Percentiles rank a stretch among this genome's conserved stretches.
phyloP scores from a whole-genome alignment of 2,888 invertebrate species.

The Bunonema sp. region DNA sequence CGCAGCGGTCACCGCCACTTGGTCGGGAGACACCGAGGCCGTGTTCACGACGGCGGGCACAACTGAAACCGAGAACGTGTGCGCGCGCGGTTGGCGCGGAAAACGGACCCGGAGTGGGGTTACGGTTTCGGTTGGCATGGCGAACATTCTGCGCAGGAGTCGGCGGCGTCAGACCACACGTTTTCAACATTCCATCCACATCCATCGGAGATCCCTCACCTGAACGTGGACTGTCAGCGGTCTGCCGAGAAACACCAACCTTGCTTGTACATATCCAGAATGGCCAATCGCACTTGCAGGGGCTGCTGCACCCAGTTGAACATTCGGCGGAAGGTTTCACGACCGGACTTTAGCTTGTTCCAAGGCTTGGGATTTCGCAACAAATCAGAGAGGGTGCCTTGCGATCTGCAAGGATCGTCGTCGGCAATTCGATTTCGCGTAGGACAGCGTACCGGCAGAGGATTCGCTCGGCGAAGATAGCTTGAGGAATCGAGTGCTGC shows the following conservation, averaged over 20 bases:
- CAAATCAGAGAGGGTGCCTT: conserved; percentile 43
- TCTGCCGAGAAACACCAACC: conserved; percentile 8
- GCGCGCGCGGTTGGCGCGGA: too few relatives aligned
- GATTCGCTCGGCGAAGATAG: conserved; percentile 55
- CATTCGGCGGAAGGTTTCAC: conserved; percentile 43
- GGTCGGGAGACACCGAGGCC: background rate
- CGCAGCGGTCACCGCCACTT: conserved; percentile 3
- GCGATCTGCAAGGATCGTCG: conserved; percentile 23
- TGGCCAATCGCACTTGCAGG: conserved; percentile 25
- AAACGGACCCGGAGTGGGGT: too few relatives aligned
- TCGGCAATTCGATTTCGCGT: background rate
- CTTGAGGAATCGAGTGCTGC: conserved; percentile 78
- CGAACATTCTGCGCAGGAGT: conserved; percentile 40
- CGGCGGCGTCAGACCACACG: conserved; percentile 26
- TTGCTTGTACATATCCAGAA: conserved; percentile 38
- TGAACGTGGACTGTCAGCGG: too few relatives aligned
- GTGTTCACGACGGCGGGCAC: background rate
- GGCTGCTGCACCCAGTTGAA: conserved; percentile 42
- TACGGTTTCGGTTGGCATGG: too few relatives aligned
- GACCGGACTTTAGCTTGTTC: conserved; percentile 44
- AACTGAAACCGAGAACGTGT: background rate
- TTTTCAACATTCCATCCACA: too few relatives aligned
- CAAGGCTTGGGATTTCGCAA: conserved; percentile 44
- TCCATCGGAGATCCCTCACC: too few relatives aligned
- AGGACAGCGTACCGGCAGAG: conserved; percentile 15